phyloP scores from a whole-genome alignment of 2,797 vertebrate genomes.

The Gadopsis marmoratus region DNA sequence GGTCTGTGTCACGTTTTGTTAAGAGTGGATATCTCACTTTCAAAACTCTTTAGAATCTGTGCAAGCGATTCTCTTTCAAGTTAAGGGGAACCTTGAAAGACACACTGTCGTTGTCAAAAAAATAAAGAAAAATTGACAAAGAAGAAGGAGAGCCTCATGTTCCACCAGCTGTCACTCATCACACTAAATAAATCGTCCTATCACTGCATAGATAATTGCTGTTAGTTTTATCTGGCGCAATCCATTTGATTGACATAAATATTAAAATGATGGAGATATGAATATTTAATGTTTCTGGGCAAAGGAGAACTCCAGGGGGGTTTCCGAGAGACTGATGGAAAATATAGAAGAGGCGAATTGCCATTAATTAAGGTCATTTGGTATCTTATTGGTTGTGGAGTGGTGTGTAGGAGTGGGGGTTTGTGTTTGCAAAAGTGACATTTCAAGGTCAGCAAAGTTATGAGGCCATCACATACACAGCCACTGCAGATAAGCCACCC shows the following conservation, averaged over 20 bases:
- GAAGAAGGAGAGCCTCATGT: constrained; percentile 32
- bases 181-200: constrained; percentile 62
- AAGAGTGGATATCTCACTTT: constrained; percentile 41
- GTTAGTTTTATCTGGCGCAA: constrained; percentile 64
- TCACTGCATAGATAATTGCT: constrained; percentile 66
- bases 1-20: constrained; percentile 37
- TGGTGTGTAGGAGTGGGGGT: neutral
- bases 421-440: constrained; percentile 48
- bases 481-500: constrained; percentile 35
- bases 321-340: constrained; percentile 53
- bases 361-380: constrained; percentile 73
- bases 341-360: constrained; percentile 60
- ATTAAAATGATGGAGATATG: constrained; percentile 69
- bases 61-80: constrained; percentile 58
- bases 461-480: constrained; percentile 27
- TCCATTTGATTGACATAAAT: constrained; percentile 73
- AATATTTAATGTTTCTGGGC: constrained; percentile 75
- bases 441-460: constrained; percentile 64
- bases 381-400: constrained; percentile 47
- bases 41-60: constrained; percentile 42
- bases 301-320: constrained; percentile 44
- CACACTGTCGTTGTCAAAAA: constrained; percentile 4
- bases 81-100: constrained; percentile 46
- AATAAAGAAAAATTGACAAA: constrained; percentile 5
- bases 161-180: constrained; percentile 65